Evolutionary conservation across 64 coral and sea anemone species (phyloP).

Genomic region (Orbicella faveolata): DNA sequence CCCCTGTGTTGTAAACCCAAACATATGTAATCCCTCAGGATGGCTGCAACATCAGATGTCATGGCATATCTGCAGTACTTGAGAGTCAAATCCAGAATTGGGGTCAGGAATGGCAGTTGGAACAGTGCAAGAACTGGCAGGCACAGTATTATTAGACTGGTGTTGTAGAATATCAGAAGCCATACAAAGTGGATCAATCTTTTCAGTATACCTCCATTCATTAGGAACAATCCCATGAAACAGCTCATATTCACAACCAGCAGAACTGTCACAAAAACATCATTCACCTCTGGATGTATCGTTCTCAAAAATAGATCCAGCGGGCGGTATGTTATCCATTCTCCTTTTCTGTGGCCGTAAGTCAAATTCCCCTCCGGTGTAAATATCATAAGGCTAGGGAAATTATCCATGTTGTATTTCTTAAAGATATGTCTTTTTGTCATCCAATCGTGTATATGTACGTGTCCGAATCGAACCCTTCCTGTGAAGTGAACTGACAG

Average conservation of each 20-base stretch:
- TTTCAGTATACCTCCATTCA: constrained; percentile 88
- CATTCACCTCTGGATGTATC: constrained; percentile 95
- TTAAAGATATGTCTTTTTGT: constrained; percentile 22
- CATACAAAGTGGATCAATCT: constrained; percentile 69
- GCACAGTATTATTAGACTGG: constrained; percentile 78
- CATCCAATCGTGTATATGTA: constrained; percentile 61
- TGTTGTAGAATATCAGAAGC: constrained; percentile 85
- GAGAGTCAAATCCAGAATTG: constrained; percentile 61
- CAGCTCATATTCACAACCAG: constrained; percentile 77
- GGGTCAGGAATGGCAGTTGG: constrained; percentile 61
- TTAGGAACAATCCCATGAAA: constrained; percentile 80
- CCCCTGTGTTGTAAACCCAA: constrained; percentile 47
- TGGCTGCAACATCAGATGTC: constrained; percentile 71
- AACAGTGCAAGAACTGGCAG: constrained; percentile 77
- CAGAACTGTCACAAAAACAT: constrained; percentile 80
- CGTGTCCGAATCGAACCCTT: constrained; percentile 87
- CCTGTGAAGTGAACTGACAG: constrained; percentile 93
- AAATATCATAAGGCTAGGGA: constrained; percentile 77
- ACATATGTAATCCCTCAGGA: constrained; percentile 60
- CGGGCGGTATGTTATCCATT: constrained; percentile 53
- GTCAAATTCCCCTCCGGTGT: constrained; percentile 85
- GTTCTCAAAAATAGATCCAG: constrained; percentile 87
- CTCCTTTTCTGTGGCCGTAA: constrained; percentile 84
- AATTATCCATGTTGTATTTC: constrained; percentile 33
- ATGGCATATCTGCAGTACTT: constrained; percentile 83